These are phyloP conservation scores for Arctia plantaginis DNA, from an alignment of 2,888 invertebrate species.

Conservation along the genomic window DNA sequence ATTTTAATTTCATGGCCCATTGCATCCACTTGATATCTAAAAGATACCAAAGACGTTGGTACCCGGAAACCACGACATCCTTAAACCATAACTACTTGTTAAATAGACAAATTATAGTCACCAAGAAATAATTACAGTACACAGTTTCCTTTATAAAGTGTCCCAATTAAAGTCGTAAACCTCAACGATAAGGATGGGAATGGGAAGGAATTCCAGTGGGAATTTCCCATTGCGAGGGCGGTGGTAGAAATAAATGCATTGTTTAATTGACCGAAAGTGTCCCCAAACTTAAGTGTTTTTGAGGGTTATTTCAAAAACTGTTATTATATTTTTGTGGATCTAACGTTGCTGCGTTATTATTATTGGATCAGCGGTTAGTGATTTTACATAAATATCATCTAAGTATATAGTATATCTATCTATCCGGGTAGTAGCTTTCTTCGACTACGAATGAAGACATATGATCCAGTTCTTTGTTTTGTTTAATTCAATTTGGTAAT, in stretches of 20 bases:
- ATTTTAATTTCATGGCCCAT: neutral
- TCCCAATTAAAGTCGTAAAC: constrained; percentile 24
- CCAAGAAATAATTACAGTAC: constrained; percentile 13
- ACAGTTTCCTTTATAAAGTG: constrained; percentile 9
- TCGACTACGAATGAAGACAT: too few species aligned
- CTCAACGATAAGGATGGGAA: constrained; percentile 13
- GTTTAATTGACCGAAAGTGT: constrained; percentile 57
- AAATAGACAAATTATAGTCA: constrained; percentile 19
- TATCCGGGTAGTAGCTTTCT: too few species aligned
- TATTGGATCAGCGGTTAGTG: too few species aligned
- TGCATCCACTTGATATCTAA: constrained; percentile 10
- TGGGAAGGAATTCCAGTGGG: neutral
- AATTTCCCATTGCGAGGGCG: constrained; percentile 7
- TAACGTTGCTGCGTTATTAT: too few species aligned
- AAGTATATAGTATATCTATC: too few species aligned
- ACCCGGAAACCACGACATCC: constrained; percentile 20
- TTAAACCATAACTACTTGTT: constrained; percentile 10
- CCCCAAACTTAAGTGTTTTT: constrained; percentile 19
- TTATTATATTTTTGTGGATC: neutral
- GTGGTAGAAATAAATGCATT: constrained; percentile 49
- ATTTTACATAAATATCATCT: too few species aligned
- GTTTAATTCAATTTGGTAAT: too few species aligned
- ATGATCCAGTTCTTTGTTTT: too few species aligned
- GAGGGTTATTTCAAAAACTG: neutral
- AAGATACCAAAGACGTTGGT: neutral